Conservation (phyloP, 1,140 invertebrate genomes). For the Eupeodes corollae region DNA sequence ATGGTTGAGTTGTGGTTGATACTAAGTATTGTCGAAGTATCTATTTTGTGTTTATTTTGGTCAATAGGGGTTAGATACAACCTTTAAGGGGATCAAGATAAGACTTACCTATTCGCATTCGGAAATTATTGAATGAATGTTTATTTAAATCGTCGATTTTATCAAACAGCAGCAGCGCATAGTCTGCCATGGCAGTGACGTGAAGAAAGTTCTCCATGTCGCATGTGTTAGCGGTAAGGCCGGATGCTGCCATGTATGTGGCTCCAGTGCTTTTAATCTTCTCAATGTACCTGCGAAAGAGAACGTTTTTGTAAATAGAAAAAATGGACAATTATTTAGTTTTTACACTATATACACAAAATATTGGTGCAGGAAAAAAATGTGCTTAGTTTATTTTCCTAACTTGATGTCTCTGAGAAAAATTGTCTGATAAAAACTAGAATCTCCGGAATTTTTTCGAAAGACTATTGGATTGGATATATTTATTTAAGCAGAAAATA, state of each 20-base stretch:
- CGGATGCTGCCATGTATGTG: slow-evolving; percentile 95
- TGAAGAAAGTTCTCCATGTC: slow-evolving; percentile 66
- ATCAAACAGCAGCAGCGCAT: slow-evolving; percentile 71
- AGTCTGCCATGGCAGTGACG: slow-evolving; percentile 84
- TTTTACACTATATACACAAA: no score
- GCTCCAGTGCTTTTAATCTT: slow-evolving; percentile 96
- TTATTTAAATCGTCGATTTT: slow-evolving; percentile 86
- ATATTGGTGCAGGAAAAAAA: no score
- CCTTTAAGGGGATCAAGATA: no score
- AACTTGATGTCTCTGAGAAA: no score
- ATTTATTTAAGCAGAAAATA: no score
- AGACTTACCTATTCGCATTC: slow-evolving; percentile 71
- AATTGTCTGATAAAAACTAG: no score
- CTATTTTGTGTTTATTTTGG: slow-evolving; percentile 1
- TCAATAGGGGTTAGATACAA: not conserved
- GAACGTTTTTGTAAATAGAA: not conserved
- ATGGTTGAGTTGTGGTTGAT: no score
- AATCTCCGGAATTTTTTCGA: no score
- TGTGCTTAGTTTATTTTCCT: no score
- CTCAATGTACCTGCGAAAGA: slow-evolving; percentile 59
- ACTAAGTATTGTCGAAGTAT: no score
- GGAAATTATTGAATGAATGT: slow-evolving; percentile 95
- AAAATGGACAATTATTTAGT: no score
- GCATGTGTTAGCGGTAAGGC: slow-evolving; percentile 64
- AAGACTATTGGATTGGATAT: no score